phyloP scores from a whole-genome alignment of 1,140 invertebrate species.

The Papilio aristodemus region DNA sequence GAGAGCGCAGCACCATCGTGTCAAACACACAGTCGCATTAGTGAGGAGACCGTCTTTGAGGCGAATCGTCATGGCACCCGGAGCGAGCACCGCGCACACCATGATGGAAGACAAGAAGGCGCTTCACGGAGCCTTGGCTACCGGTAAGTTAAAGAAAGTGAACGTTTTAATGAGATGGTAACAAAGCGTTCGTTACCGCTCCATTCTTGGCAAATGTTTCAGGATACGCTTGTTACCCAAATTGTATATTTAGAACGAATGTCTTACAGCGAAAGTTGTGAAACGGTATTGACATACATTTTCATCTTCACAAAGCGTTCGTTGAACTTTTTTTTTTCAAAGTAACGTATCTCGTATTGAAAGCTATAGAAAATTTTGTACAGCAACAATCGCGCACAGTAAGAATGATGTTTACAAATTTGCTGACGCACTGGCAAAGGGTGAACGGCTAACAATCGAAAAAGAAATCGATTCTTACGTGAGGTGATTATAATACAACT shows the following conservation, averaged over 20 bases:
- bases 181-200: conserved; percentile 27
- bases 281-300: conserved; percentile 49
- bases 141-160: conserved; percentile 52
- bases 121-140: conserved; percentile 57
- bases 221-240: conserved; percentile 21
- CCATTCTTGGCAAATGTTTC: conserved; percentile 33
- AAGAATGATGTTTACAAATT: conserved; percentile 17
- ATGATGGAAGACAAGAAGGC: conserved; percentile 78
- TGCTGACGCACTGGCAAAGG: not conserved
- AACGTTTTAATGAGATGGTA: conserved; percentile 12
- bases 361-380: not conserved
- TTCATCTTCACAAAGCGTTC: conserved; percentile 21
- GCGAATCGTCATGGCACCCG: conserved; percentile 75
- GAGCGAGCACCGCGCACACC: conserved; percentile 70
- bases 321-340: conserved; percentile 18
- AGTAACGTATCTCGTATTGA: not conserved
- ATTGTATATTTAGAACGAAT: conserved; percentile 22
- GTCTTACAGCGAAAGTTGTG: conserved; percentile 40
- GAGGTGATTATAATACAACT: conserved; percentile 7
- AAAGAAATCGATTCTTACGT: conserved; percentile 19
- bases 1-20: conserved; percentile 56
- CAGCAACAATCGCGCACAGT: not conserved
- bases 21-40: conserved; percentile 67
- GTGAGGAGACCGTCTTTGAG: conserved; percentile 69
- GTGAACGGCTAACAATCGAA: conserved; percentile 6